Base-by-base conservation (phyloP, 2,797 vertebrate genomes). In the Coccyzus lansbergi region DNA sequence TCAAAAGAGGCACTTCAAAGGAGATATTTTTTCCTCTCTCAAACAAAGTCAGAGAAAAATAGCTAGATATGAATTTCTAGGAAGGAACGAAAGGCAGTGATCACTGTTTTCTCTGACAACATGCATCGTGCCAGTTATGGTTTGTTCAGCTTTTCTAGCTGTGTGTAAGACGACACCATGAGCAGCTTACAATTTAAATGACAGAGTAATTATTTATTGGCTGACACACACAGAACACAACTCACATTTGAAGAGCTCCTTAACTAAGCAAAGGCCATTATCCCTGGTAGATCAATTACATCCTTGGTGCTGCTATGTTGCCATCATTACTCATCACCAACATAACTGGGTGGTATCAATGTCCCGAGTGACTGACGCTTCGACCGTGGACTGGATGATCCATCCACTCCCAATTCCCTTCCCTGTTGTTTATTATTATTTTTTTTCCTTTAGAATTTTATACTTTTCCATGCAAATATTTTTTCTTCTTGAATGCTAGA, bases 41-140 rank as follows among this genome's bases (percentile, higher is more conserved):
- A 68, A 49, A 53, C 40, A 53, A 74, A 79, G 36, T 36, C 13
- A 10, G 77, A 40, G 67, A 28, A 74, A 72, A 79, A 87, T 25
- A 51, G 29, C 55, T 51, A 60, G 59, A 55, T 51, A 46, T 25
- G 53, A 56, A 8, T 28, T 60, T 68, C 40, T 20, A 34, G 49
- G 72, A 29, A 51, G 28, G 36, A n/a, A 62, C 0, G 5, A 22
- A 42, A 65, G 55, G 60, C 90, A 33, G 31, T 1, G 46, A 42
- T 9, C 5, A 4, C 28, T 12, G 4, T 49, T 46, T 51, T 16
- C 60, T 62, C 53, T 19, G 48, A 33, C 38, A 42, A n/a, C 26
- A 5, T 1, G 1, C 53, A 12, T 16, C 3, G 4, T 19, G 33
- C 46, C 48, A 10, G 20, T 9, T 36, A 48, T 2, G 1, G 34